phyloP scores from a whole-genome alignment of 2,113 vertebrate species.

The Silurus meridionalis region DNA sequence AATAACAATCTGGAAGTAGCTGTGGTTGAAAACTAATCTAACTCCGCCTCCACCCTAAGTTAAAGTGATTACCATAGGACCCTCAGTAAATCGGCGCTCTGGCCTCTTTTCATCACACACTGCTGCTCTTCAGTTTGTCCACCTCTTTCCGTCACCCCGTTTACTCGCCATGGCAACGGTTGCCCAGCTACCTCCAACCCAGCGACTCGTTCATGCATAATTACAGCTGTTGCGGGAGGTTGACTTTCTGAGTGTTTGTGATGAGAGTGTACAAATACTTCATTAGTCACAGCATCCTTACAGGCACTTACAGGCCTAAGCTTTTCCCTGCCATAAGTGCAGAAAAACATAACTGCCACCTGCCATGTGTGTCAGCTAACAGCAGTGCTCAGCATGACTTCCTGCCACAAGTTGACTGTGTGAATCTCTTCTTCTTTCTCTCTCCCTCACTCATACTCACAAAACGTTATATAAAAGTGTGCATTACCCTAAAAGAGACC shows the following conservation, averaged over 20 bases:
- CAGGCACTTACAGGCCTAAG: constrained; percentile 28
- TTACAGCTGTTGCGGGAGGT: constrained; percentile 38
- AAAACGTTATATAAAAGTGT: constrained; percentile 4
- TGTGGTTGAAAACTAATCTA: background rate
- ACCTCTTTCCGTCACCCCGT: constrained; percentile 26
- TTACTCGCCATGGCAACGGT: constrained; percentile 42
- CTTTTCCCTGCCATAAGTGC: constrained; percentile 24
- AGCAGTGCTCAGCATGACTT: constrained; percentile 44
- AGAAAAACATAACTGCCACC: constrained; percentile 32
- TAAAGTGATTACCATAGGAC: background rate
- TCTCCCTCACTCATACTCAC: background rate
- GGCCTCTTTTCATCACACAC: background rate
- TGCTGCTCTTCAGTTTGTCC: constrained; percentile 7
- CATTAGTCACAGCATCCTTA: constrained; percentile 39
- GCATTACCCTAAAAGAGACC: background rate
- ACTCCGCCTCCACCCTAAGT: background rate
- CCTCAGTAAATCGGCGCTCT: constrained; percentile 1
- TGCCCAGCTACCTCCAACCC: constrained; percentile 32
- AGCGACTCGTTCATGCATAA: constrained; percentile 29
- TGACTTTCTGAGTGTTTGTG: constrained; percentile 45
- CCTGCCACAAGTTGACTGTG: constrained; percentile 30
- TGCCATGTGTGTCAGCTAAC: constrained; percentile 45
- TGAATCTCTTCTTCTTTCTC: background rate
- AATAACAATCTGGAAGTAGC: background rate
- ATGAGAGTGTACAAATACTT: constrained; percentile 43